These are phyloP conservation scores for Thunnus maccoyii DNA, from an alignment of 2,113 vertebrate species.

Conservation along the genomic window DNA sequence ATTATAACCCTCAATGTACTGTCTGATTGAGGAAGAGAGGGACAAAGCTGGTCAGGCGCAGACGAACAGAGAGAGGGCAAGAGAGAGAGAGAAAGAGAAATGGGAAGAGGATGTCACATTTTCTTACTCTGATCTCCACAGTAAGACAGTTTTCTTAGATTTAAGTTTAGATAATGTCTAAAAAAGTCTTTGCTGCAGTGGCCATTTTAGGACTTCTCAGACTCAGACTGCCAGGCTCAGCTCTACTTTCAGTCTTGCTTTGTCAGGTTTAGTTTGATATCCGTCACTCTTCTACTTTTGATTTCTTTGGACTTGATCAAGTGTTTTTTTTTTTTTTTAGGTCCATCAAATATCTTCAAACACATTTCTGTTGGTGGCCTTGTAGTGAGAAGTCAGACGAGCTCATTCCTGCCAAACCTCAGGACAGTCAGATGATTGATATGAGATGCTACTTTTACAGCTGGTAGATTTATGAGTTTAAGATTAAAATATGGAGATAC, in stretches of 20 bases:
- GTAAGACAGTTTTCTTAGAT: not conserved
- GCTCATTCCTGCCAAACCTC: too few relatives aligned
- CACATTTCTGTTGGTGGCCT: too few relatives aligned
- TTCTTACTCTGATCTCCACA: too few relatives aligned
- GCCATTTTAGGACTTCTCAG: not conserved
- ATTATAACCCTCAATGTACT: constrained; percentile 49
- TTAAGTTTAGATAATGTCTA: not conserved
- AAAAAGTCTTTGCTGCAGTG: not conserved
- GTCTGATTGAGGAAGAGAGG: constrained; percentile 34
- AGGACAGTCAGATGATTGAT: too few relatives aligned
- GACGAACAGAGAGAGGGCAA: not conserved
- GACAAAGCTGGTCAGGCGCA: constrained; percentile 18
- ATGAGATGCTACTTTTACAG: too few relatives aligned
- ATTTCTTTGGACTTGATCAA: not conserved
- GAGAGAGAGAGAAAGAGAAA: not conserved
- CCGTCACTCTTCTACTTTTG: too few relatives aligned
- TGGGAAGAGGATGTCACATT: not conserved
- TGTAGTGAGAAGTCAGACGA: too few relatives aligned
- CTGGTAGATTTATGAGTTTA: too few relatives aligned
- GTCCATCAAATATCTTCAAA: too few relatives aligned
- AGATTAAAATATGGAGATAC: too few relatives aligned
- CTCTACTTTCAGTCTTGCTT: not conserved
- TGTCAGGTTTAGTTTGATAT: too few relatives aligned
- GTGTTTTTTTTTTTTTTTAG: not conserved
- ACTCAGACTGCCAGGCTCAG: not conserved